Base-by-base conservation (phyloP, 2,888 invertebrate genomes). In the Lypha dubia region DNA sequence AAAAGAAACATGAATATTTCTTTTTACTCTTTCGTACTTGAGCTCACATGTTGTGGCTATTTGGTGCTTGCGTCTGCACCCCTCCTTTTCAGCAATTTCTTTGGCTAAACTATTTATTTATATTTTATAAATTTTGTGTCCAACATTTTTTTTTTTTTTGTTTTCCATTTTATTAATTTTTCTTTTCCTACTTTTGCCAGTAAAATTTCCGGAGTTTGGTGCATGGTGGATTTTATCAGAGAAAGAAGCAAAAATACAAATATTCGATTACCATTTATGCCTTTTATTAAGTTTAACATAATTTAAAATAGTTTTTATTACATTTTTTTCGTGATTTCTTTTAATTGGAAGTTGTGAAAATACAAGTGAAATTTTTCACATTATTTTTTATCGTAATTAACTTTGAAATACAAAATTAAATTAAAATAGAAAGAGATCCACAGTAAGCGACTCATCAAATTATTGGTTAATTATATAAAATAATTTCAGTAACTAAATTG, bases 201-300 rank as follows among this genome's bases (percentile, higher is more conserved):
- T n/a, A 49, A 79, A 79, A 49, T 80, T 80, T 80, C 80, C 80
- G 80, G 80, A 67, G 67, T 67, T 62, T 44, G 49, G 49, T 80
- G 67, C 73, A 73, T 56, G 67, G 38, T 22, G 38, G n/a, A 44
- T 71, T 63, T 65, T 41, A 20, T 35, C 32, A 28, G 38, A 38
- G 41, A 41, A 38, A 76, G 22, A 74, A 51, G 13, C 13, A 22
- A 15, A 74, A 41, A n/a, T 17, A 38, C 20, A 7, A 35, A 65
- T 35, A 79, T 49, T 79, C 46, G 65, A 71, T 79, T 56, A 71
- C 53, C 63, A 63, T 63, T 63, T 15, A 35, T 46, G 44, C 17
- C 17, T 68, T 35, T 63, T n/a, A n/a, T n/a, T n/a, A 7, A 44
- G 17, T 63, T 79, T 79, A 56, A 63, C 32, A 63, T 46, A 53